These are phyloP conservation scores for Tuta absoluta DNA, from an alignment of 2,888 invertebrate genomes.

Conservation along the genomic window DNA sequence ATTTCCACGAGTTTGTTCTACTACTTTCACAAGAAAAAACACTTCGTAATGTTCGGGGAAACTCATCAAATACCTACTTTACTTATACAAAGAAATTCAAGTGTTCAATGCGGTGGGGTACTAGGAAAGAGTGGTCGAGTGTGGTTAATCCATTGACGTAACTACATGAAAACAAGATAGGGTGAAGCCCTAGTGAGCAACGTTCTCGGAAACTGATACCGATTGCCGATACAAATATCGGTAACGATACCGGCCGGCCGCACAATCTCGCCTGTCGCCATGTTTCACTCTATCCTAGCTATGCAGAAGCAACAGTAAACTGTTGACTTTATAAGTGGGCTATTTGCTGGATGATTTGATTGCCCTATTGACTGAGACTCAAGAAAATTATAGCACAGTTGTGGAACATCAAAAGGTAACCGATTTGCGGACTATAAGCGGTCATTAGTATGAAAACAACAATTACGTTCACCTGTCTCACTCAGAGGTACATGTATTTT, in stretches of 20 bases:
- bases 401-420: background rate
- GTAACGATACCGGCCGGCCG: slow-evolving; percentile 23
- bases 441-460: slow-evolving; percentile 15
- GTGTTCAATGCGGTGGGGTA: background rate
- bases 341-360: slow-evolving; percentile 20
- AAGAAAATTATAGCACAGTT: slow-evolving; percentile 10
- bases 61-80: too few species aligned
- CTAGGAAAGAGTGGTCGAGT: background rate
- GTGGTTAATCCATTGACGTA: slow-evolving; percentile 5
- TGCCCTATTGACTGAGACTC: slow-evolving; percentile 17
- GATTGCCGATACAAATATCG: slow-evolving; percentile 33
- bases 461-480: too few species aligned
- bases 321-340: slow-evolving; percentile 15
- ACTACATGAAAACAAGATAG: slow-evolving; percentile 24
- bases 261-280: background rate
- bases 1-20: background rate
- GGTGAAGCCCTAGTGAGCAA: slow-evolving; percentile 29
- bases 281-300: background rate
- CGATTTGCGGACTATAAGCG: slow-evolving; percentile 7
- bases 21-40: background rate
- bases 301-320: slow-evolving; percentile 21
- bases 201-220: slow-evolving; percentile 31
- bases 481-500: too few species aligned
- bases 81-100: background rate
- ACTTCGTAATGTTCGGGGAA: background rate